Percentiles rank a stretch among this genome's conserved stretches.
Evolutionary conservation across 2,113 vertebrate genomes (phyloP).

Genomic region (Eptesicus fuscus): DNA sequence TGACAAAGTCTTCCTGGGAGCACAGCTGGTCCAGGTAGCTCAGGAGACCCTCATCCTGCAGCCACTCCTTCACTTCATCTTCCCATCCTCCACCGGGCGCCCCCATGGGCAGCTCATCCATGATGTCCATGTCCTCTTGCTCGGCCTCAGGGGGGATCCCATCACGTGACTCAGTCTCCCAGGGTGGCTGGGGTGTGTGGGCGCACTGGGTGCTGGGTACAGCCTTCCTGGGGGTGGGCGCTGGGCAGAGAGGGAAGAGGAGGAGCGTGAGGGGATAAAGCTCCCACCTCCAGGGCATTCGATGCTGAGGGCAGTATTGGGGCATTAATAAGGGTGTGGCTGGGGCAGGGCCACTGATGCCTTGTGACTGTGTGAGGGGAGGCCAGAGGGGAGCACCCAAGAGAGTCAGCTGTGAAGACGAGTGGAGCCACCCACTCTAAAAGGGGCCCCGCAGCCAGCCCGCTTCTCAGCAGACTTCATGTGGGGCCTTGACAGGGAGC

Average conservation of each 20-base stretch:
- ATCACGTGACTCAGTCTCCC: not conserved
- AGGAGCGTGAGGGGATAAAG: not conserved
- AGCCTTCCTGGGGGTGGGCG: not conserved
- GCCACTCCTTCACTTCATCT: not conserved
- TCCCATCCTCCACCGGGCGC: not conserved
- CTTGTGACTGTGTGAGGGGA: too few relatives aligned
- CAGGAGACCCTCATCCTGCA: conserved; percentile 14
- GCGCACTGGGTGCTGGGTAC: not conserved
- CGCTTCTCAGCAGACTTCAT: not conserved
- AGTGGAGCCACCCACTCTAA: accelerated
- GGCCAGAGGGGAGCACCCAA: too few relatives aligned
- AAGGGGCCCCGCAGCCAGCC: not conserved
- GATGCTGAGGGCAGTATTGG: not conserved
- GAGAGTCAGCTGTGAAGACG: accelerated
- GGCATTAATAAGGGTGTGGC: not conserved
- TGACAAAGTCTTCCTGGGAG: too few relatives aligned
- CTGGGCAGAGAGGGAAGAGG: not conserved
- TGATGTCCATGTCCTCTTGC: conserved; percentile 62
- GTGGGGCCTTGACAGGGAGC: not conserved
- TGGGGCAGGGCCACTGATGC: not conserved
- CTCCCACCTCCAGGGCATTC: accelerated
- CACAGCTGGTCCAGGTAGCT: conserved; percentile 72
- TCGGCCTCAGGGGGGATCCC: conserved; percentile 46
- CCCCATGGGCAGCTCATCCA: conserved; percentile 17
- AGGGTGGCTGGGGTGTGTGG: not conserved